A percentile compares a stretch with the other conserved stretches of the same genome.
phyloP scores from a whole-genome alignment of 2,888 invertebrate genomes.

The Ctenicera cuprea region DNA sequence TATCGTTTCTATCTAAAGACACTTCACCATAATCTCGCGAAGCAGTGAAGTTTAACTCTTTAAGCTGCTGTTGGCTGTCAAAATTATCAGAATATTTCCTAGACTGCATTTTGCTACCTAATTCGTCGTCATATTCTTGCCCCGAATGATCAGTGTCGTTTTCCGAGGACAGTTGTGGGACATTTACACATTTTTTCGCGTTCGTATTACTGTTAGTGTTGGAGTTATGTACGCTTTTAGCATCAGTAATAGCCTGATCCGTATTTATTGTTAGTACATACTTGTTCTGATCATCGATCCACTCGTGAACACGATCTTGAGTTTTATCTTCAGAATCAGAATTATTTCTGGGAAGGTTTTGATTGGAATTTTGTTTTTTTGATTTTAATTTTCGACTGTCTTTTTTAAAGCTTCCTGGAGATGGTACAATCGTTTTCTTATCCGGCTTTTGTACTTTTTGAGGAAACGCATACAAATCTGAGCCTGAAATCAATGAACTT shows the following conservation, averaged over 20 bases:
- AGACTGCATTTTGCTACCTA: slow-evolving; percentile 4
- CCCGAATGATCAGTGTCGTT: slow-evolving; percentile 32
- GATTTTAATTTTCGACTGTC: neutral
- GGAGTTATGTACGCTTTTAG: slow-evolving; percentile 30
- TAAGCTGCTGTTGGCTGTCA: slow-evolving; percentile 12
- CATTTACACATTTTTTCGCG: slow-evolving; percentile 33
- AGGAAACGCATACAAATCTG: slow-evolving; percentile 20
- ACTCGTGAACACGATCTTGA: slow-evolving; percentile 64
- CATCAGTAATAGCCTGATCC: slow-evolving; percentile 20
- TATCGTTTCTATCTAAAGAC: slow-evolving; percentile 65
- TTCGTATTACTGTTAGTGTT: slow-evolving; percentile 40
- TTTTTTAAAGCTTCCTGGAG: neutral
- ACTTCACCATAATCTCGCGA: slow-evolving; percentile 35
- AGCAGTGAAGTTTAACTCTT: slow-evolving; percentile 20
- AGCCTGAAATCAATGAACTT: neutral
- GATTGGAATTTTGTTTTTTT: neutral
- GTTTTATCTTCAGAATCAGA: slow-evolving; percentile 26
- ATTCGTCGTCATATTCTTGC: slow-evolving; percentile 21
- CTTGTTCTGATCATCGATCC: slow-evolving; percentile 70
- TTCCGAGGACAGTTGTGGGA: slow-evolving; percentile 21
- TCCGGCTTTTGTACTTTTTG: slow-evolving; percentile 1
- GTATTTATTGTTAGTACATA: slow-evolving; percentile 59
- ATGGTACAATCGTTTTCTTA: neutral
- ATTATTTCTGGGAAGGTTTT: neutral
- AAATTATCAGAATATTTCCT: slow-evolving; percentile 23